Evolutionary conservation across 2,888 invertebrate genomes (phyloP).

Genomic region (Zootermopsis nevadensis): DNA sequence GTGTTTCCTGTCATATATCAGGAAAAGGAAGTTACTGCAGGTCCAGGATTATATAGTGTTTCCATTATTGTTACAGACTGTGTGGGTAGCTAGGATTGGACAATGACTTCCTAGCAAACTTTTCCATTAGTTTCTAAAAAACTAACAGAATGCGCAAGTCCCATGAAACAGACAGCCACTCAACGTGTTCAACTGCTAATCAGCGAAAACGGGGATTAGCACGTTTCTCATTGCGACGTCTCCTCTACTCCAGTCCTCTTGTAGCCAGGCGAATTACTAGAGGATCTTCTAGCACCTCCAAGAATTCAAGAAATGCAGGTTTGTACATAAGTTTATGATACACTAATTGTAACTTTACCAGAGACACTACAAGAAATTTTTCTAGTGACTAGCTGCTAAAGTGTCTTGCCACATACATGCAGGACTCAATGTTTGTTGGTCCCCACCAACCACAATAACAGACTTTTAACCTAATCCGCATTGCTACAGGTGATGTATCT

Average conservation of each 20-base stretch:
- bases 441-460: too few relatives aligned
- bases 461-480: too few relatives aligned
- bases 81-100: slow-evolving; percentile 6
- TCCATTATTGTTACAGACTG: slow-evolving; percentile 9
- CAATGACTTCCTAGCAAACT: slow-evolving; percentile 33
- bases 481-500: too few relatives aligned
- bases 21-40: too few relatives aligned
- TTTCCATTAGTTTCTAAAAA: background rate
- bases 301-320: slow-evolving; percentile 51
- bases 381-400: too few relatives aligned
- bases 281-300: slow-evolving; percentile 57
- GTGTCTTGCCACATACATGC: too few relatives aligned
- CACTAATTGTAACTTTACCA: too few relatives aligned
- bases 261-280: slow-evolving; percentile 73
- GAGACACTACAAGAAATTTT: too few relatives aligned
- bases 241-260: slow-evolving; percentile 78
- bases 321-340: slow-evolving; percentile 13
- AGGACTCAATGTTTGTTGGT: too few relatives aligned
- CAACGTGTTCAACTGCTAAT: slow-evolving; percentile 58
- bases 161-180: slow-evolving; percentile 53
- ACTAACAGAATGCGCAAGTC: slow-evolving; percentile 50
- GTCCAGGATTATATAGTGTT: background rate
- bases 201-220: slow-evolving; percentile 64
- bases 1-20: too few relatives aligned
- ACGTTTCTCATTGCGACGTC: slow-evolving; percentile 75